Evolutionary conservation across 1,140 invertebrate genomes (phyloP), one percentile per base, ranked within the genome.

Genomic region (Hyles euphorbiae): DNA sequence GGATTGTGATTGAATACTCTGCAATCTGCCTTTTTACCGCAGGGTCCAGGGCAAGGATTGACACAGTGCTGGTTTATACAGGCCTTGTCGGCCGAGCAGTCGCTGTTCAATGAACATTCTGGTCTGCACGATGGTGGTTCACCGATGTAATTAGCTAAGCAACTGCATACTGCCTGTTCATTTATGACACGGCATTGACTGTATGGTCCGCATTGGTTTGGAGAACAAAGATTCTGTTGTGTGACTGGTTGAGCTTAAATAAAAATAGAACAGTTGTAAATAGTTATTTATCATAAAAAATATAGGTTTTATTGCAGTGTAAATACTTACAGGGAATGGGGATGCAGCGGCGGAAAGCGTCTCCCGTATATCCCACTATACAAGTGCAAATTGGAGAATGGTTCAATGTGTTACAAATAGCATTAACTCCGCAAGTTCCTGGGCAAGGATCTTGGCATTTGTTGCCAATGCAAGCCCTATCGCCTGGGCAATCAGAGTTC

Each of bases 371-470:
- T 10, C 92, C 92, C 32, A 70, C 49, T 32, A 89, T 70, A 75
- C 93, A 94, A 60, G 87, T 88, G 75, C 93, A 94, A 33, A 88
- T 90, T 5, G 93, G 92, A 45, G 90, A 80, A 69, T 94, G 93
- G 74, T 93, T 92, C 33, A 93, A 81, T 3, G 93, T 91, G 49
- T 88, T 86, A 78, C 94, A 95, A 67, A 92, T 89, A 3, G 94
- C 92, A 76, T 94, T 93, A 44, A 88, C 47, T 36, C 93, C 93
- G 71, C 94, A 95, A 9, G 90, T 91, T 61, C 92, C 92, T 1
- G 92, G 91, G 71, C 93, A 94, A 32, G 93, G 93, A 74, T 94
- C 91, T 75, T 88, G 87, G 79, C 93, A 94, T 80, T 92, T 93
- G 55, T 92, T 90, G 56, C 90, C 83, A 33, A 92, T 83, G 76